These are phyloP conservation scores for Periophthalmus magnuspinnatus DNA, from an alignment of 2,797 vertebrate genomes.

Conservation along the genomic window DNA sequence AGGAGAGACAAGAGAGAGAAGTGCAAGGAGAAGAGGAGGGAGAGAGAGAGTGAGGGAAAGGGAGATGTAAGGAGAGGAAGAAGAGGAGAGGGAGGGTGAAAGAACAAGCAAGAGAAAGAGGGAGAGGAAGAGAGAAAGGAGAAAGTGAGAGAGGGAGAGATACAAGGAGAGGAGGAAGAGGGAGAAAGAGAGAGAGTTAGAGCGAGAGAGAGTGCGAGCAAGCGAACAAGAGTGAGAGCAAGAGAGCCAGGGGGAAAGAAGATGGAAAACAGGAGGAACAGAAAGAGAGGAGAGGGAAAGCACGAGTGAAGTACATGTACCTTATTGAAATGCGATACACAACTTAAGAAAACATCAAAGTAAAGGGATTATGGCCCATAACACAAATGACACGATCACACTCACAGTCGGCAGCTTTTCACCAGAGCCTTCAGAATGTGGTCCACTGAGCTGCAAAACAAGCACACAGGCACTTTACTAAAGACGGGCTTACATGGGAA, in stretches of 20 bases:
- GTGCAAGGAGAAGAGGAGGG: background rate
- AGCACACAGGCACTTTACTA: constrained; percentile 41
- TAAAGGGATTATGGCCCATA: constrained; percentile 24
- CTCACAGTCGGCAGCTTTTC: constrained; percentile 98
- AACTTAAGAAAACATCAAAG: constrained; percentile 54
- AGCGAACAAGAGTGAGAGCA: no score
- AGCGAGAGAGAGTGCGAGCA: no score
- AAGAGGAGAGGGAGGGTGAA: no score
- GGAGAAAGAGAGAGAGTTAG: no score
- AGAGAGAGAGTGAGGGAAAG: background rate
- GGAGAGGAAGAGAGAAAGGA: no score
- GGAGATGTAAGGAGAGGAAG: background rate
- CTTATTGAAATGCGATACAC: constrained; percentile 33
- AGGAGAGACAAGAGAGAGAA: constrained; percentile 2
- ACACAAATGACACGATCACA: constrained; percentile 61
- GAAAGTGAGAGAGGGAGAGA: no score
- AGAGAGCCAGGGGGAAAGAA: no score
- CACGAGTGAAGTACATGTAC: constrained; percentile 25
- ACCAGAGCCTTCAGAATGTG: constrained; percentile 95
- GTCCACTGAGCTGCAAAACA: constrained; percentile 88
- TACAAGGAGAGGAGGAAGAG: no score
- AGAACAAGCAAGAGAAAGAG: no score
- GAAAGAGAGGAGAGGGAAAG: background rate
- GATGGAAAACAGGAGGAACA: no score
- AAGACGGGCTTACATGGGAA: constrained; percentile 2